Evolutionary conservation across 2,113 vertebrate genomes (phyloP).

Genomic region (Mobula hypostoma): DNA sequence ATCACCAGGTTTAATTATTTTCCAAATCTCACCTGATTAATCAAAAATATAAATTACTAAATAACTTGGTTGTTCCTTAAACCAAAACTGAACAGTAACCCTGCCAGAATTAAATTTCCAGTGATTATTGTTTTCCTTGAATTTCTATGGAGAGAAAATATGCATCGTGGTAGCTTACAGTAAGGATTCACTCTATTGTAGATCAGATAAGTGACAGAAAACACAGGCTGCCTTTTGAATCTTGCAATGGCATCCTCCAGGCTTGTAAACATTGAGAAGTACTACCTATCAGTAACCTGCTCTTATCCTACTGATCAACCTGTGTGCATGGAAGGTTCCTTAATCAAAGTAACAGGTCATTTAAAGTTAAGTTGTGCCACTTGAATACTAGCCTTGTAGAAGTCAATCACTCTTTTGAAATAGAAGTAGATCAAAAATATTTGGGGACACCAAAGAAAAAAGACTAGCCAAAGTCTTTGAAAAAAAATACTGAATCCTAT

Average conservation of each 20-base stretch:
- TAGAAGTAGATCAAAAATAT: slow-evolving; percentile 24
- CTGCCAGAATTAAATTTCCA: background rate
- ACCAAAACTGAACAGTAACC: background rate
- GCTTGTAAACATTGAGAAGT: background rate
- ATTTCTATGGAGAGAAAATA: background rate
- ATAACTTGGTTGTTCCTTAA: background rate
- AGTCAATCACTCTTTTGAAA: slow-evolving; percentile 7
- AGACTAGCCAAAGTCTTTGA: slow-evolving; percentile 15
- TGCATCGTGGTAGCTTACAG: background rate
- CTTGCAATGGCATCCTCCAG: background rate
- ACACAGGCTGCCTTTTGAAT: background rate
- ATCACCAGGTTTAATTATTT: background rate
- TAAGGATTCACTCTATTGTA: background rate
- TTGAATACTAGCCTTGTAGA: background rate
- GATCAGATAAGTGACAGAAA: background rate
- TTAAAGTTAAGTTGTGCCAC: slow-evolving; percentile 15
- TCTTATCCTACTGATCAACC: background rate
- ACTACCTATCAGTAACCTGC: background rate
- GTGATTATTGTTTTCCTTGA: background rate
- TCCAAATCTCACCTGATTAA: background rate
- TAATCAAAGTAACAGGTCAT: slow-evolving; percentile 1
- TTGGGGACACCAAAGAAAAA: background rate
- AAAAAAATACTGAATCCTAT: slow-evolving; percentile 25
- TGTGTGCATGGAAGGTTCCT: background rate
- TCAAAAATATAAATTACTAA: background rate